These are phyloP conservation scores for Ctenomys sociabilis DNA, from an alignment of 2,113 vertebrate genomes.

Conservation along the genomic window DNA sequence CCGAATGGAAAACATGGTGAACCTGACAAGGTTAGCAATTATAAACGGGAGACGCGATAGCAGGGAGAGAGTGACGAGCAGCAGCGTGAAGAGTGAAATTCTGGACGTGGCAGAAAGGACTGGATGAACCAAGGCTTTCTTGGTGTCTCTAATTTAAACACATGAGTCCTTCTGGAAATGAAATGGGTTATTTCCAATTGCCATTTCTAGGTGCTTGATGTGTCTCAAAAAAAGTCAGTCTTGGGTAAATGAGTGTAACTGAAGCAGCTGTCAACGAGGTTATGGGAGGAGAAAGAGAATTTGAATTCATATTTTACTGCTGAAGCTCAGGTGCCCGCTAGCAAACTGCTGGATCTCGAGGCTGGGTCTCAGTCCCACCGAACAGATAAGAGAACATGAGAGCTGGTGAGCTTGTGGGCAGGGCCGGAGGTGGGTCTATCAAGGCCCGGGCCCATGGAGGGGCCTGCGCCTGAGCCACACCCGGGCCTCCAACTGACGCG, in stretches of 20 bases:
- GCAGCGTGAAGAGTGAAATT: slow-evolving; percentile 56
- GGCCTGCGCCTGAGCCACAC: not conserved
- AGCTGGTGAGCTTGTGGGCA: not conserved
- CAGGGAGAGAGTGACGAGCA: slow-evolving; percentile 51
- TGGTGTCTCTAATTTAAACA: not conserved
- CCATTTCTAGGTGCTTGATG: not conserved
- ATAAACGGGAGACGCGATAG: slow-evolving; percentile 55
- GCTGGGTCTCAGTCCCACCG: not conserved
- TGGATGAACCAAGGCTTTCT: not conserved
- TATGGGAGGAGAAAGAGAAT: not conserved
- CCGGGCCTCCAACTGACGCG: no score
- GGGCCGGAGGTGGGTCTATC: not conserved
- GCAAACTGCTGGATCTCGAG: not conserved
- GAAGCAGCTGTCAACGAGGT: not conserved
- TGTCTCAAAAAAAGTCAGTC: not conserved
- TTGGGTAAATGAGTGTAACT: not conserved
- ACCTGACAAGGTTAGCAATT: slow-evolving; percentile 66
- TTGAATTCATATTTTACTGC: not conserved
- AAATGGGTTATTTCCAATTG: not conserved
- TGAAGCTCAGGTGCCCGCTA: not conserved
- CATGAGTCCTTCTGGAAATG: not conserved
- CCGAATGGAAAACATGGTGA: slow-evolving; percentile 56
- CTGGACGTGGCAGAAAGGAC: not conserved
- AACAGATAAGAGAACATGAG: not conserved
- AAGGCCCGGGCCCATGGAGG: no score